These are phyloP conservation scores for Trichogramma evanescens DNA, from an alignment of 2,888 invertebrate genomes.

Conservation along the genomic window DNA sequence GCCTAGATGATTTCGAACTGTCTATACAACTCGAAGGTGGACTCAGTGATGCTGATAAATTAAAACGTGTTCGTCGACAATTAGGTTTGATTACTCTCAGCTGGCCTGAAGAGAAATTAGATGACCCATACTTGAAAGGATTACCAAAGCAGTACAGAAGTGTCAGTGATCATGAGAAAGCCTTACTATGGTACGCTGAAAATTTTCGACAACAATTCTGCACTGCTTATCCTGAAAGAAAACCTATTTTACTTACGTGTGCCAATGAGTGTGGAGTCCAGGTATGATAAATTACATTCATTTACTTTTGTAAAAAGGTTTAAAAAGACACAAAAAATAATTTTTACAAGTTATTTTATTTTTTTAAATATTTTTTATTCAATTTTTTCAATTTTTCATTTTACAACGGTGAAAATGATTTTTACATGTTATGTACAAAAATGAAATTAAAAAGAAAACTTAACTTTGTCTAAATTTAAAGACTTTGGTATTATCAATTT, in stretches of 20 bases:
- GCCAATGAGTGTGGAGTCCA: constrained; percentile 73
- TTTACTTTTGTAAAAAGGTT: not conserved
- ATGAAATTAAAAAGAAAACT: not conserved
- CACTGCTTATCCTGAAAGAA: constrained; percentile 54
- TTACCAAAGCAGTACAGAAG: constrained; percentile 62
- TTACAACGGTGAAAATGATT: not conserved
- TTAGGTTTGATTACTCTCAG: constrained; percentile 58
- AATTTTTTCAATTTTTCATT: not conserved
- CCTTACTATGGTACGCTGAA: constrained; percentile 67
- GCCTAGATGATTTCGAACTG: too few species aligned
- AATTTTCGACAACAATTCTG: constrained; percentile 69
- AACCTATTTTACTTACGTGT: constrained; percentile 62
- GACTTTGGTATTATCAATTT: not conserved
- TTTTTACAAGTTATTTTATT: constrained; percentile 2
- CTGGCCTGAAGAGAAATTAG: constrained; percentile 52
- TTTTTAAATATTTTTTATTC: constrained; percentile 1
- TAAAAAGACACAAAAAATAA: constrained; percentile 16
- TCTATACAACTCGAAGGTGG: too few species aligned
- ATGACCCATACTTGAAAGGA: constrained; percentile 51
- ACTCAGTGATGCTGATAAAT: constrained; percentile 29
- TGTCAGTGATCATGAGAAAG: constrained; percentile 63
- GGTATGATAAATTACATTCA: constrained; percentile 46
- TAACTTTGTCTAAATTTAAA: not conserved
- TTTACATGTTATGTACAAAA: not conserved
- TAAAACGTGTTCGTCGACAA: constrained; percentile 56